Evolutionary conservation across 2,888 invertebrate genomes (phyloP), one percentile per base, ranked within the genome.

Genomic region (Strigamia transsilvanica): DNA sequence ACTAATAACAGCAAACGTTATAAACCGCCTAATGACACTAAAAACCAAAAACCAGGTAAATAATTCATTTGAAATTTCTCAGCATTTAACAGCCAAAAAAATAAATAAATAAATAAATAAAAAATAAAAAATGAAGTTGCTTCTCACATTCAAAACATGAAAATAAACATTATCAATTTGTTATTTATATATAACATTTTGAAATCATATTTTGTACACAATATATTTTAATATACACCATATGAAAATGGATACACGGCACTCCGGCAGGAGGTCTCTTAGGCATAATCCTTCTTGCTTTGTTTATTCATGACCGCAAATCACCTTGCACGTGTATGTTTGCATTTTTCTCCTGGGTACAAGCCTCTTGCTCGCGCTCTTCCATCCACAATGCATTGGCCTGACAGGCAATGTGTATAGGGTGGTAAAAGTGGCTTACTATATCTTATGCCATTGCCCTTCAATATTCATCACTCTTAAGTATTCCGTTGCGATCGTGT

Each of bases 221-320:
- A 51, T 51, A 18, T 15, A 51, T 15, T 18, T 51, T 18, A 51
- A 51, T 51, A 18, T 18, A 51, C n/a, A 13, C 7, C 18, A 2
- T 73, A 73, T 27, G 73, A 73, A 32, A 73, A 73, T 73, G 73
- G 73, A 73, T 73, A 32, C 38, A 38, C 38, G 38, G 38, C 10
- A 27, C 27, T 10, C 2, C 38, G 38, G 38, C 10, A 27, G 73
- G 32, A 73, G 32, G 73, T 73, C 73, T 32, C 73, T 27, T 27
- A 73, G 7, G 73, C 23, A 23, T 73, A 73, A 73, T 73, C 73
- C 73, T 73, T 73, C 73, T 73, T 73, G 73, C 27, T 73, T 73
- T 73, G 27, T 73, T 73, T 73, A 73, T 73, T 73, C 73, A 73
- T 73, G 73, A 27, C 27, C 73, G 73, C 73, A 73, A 73, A 73